phyloP scores from a whole-genome alignment of 2,113 vertebrate genomes.

The Myxocyprinus asiaticus region DNA sequence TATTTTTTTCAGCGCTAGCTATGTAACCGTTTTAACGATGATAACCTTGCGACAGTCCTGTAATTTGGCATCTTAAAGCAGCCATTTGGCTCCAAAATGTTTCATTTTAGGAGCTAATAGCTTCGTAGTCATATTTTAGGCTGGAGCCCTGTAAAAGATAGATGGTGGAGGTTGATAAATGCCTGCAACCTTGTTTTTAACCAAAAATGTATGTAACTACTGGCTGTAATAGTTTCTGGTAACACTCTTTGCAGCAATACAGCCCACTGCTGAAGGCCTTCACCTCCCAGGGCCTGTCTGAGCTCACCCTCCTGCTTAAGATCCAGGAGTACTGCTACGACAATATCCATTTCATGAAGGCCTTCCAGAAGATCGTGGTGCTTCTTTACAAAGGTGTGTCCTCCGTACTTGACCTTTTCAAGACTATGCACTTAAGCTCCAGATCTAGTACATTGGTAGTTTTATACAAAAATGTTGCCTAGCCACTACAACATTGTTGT shows the following conservation, averaged over 20 bases:
- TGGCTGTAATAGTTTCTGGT: neutral
- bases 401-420: neutral
- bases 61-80: no score
- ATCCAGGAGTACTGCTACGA: slow-evolving; percentile 99
- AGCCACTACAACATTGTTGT: neutral
- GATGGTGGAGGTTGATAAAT: no score
- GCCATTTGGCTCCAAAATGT: no score
- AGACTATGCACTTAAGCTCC: neutral
- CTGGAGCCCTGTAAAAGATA: no score
- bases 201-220: neutral
- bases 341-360: slow-evolving; percentile 99
- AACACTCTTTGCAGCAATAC: slow-evolving; percentile 85
- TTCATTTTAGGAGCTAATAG: no score
- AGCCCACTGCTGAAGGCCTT: slow-evolving; percentile 98
- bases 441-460: no score
- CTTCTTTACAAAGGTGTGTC: slow-evolving; percentile 96
- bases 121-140: no score
- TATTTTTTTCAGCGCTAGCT: no score
- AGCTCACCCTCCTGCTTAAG: slow-evolving; percentile 97
- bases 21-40: no score
- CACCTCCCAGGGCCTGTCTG: slow-evolving; percentile 96
- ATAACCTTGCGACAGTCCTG: no score
- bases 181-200: no score
- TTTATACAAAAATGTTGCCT: no score
- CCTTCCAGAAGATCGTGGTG: slow-evolving; percentile 99